These are phyloP conservation scores for Euplexia lucipara DNA, from an alignment of 2,888 invertebrate species.

Conservation along the genomic window DNA sequence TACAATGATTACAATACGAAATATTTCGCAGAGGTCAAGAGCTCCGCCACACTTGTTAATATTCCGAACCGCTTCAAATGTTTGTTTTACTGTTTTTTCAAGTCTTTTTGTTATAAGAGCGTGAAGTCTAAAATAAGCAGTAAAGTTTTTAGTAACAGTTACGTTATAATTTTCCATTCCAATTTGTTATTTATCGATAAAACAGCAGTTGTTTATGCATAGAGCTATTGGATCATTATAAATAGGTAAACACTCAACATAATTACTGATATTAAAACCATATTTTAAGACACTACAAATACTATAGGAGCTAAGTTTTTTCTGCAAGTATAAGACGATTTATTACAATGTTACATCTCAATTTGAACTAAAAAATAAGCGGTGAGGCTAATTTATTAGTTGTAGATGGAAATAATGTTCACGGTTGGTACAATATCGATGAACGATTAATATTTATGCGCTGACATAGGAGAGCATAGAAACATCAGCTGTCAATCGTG, in stretches of 20 bases:
- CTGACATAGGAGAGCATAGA: conserved; percentile 73
- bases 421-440: conserved; percentile 56
- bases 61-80: conserved; percentile 41
- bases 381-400: conserved; percentile 58
- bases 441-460: conserved; percentile 74
- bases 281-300: conserved; percentile 3
- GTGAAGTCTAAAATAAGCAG: conserved; percentile 36
- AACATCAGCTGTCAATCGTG: conserved; percentile 81
- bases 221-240: not conserved
- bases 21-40: conserved; percentile 66
- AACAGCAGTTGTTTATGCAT: not conserved
- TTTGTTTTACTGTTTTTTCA: conserved; percentile 53
- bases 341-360: conserved; percentile 56
- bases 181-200: conserved; percentile 24
- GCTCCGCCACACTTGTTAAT: conserved; percentile 51
- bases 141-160: conserved; percentile 27
- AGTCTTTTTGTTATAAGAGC: conserved; percentile 50
- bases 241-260: conserved; percentile 1
- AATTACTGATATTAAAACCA: conserved; percentile 13
- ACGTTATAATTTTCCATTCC: conserved; percentile 27
- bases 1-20: conserved; percentile 61
- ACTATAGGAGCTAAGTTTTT: not conserved
- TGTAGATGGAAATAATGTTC: conserved; percentile 63
- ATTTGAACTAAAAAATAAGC: conserved; percentile 54
- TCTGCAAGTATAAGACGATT: conserved; percentile 29